Evolutionary conservation across 2,888 invertebrate species (phyloP).

Genomic region (Nomada goodeniana): DNA sequence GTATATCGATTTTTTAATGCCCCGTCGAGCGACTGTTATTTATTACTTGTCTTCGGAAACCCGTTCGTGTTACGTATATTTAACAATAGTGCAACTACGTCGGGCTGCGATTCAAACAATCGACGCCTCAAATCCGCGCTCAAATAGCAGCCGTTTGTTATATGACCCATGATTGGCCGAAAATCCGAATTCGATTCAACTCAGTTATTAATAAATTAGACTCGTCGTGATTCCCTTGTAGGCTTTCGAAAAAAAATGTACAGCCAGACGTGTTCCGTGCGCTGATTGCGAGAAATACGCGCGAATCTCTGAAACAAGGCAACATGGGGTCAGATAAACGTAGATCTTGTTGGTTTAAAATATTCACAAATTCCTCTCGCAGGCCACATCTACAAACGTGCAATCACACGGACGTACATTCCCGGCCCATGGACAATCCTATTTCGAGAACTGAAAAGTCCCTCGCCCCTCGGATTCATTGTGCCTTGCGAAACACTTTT

Average conservation of each 20-base stretch:
- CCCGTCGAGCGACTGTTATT: too few species aligned
- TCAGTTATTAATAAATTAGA: not conserved
- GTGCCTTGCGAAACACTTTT: conserved; percentile 25
- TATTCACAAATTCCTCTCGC: conserved; percentile 4
- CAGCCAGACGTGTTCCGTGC: too few species aligned
- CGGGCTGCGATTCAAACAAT: too few species aligned
- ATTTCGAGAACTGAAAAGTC: conserved; percentile 5
- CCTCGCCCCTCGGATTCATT: not conserved
- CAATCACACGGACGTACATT: not conserved
- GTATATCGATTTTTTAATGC: too few species aligned
- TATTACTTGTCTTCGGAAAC: too few species aligned
- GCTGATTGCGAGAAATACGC: not conserved
- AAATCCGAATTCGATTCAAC: too few species aligned
- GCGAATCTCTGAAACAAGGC: not conserved
- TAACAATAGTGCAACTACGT: too few species aligned
- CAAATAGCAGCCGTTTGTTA: too few species aligned
- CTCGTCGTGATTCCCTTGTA: not conserved
- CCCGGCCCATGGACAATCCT: not conserved
- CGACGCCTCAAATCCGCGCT: too few species aligned
- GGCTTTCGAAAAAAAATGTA: too few species aligned
- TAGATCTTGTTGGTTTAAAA: conserved; percentile 1
- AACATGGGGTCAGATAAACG: not conserved
- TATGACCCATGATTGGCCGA: too few species aligned
- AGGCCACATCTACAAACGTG: not conserved
- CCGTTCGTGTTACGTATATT: too few species aligned